Evolutionary conservation across 2,113 vertebrate genomes (phyloP), one percentile per base, ranked within the genome.

Genomic region (Hippocampus mohnikei): DNA sequence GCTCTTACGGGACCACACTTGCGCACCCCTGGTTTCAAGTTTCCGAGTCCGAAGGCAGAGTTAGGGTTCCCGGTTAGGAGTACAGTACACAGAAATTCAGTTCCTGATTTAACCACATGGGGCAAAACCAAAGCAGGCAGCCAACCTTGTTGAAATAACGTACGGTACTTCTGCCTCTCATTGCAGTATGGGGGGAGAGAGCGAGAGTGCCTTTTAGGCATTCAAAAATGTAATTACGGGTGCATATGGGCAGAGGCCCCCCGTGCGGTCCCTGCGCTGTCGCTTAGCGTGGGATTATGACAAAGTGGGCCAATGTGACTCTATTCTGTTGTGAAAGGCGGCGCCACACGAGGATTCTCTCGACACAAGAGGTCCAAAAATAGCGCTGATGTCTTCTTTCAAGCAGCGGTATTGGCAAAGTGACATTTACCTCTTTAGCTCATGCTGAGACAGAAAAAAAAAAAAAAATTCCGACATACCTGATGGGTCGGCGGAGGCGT

Each of bases 271-370:
- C 52, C 58, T 29, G 64, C 78, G 66, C 58, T 21, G 66, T 71
- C 70, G 73, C 72, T 86, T 83, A 42, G 66, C 75, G 68, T 71
- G 44, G 76, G 80, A 85, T 85, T 81, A 88, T 87, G 82, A 85
- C 79, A 81, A 82, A 85, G 77, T 84, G 84, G 69, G 83, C 75
- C 79, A 78, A 74, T 53, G 70, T 77, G 79, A 85, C 75, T 84
- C 70, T 33, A 76, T 83, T 78, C 59, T 23, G 6, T 81, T 80
- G 74, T 65, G 41, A 81, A 83, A 80, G 66, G 42, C 72, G 78
- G 21, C 40, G 4, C 21, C 40, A 64, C n/a, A 23, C 21, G 62
- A 64, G 62, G 37, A 13, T 44, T 64, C 40, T 42, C 40, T 44
- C 21, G 27, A 16, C 12, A 9, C 46, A 42, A 72, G 78, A 60